Conservation (phyloP, 2,797 vertebrate genomes). For the Manis javanica region DNA sequence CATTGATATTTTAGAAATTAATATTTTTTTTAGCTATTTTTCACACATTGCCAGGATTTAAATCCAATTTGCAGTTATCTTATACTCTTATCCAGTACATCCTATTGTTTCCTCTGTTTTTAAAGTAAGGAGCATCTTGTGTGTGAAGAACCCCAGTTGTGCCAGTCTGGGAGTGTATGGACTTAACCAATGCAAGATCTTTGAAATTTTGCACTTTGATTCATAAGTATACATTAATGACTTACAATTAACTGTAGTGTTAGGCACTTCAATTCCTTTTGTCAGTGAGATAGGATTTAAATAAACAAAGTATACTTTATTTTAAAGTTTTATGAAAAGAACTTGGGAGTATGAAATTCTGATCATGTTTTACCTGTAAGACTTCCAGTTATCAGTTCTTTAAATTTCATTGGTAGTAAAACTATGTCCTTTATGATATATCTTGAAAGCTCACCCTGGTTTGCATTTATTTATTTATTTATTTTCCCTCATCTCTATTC, state of each 20-base stretch:
- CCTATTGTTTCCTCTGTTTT: constrained; percentile 35
- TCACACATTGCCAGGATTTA: not conserved
- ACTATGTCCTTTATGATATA: not conserved
- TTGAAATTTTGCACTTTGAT: not conserved
- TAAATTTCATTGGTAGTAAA: not conserved
- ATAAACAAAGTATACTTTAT: not conserved
- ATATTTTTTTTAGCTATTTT: not conserved
- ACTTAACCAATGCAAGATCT: not conserved
- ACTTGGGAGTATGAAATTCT: not conserved
- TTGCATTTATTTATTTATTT: not conserved
- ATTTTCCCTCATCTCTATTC: not conserved
- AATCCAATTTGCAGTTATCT: constrained; percentile 14
- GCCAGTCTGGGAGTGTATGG: not conserved
- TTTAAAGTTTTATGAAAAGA: constrained; percentile 24
- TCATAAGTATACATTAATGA: not conserved
- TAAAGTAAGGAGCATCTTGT: not conserved
- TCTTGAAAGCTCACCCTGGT: not conserved
- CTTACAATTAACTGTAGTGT: not conserved
- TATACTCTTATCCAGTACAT: not conserved
- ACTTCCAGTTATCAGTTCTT: not conserved
- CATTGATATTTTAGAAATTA: not conserved
- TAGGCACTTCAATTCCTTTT: not conserved
- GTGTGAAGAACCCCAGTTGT: not conserved
- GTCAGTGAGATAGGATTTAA: constrained; percentile 26
- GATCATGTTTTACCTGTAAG: not conserved